Base-by-base conservation (phyloP, 2,888 invertebrate genomes). In the Epinotia ramella region DNA sequence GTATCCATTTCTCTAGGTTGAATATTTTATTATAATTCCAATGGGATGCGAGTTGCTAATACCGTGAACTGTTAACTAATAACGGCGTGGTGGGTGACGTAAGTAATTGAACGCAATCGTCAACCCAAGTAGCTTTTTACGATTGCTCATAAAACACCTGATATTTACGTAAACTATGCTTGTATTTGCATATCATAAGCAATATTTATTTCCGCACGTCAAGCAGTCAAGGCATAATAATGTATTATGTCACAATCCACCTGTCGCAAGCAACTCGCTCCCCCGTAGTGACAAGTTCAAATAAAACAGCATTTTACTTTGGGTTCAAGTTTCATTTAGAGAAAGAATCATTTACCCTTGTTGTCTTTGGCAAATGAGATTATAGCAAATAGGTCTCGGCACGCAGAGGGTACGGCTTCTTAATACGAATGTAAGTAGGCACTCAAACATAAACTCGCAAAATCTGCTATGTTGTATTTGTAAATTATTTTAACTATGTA, bases 31-130 rank as follows among this genome's bases (percentile, higher is more conserved):
- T 68, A 18, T 44, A 40, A 20, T 18, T 46, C 24, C 28, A 7
- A n/a, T n/a, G 44, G 69, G 57, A 46, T 59, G 57, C 57, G 46
- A 59, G 57, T 59, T 65, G 66, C 78, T 57, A 65, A 76, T 60
- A 77, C 71, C 74, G 73, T 80, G 76, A 79, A 81, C 80, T 81
- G 82, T 84, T 82, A 66, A 66, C 62, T 65, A 69, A 71, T 64
- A 66, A 44, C 60, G 66, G 77, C 84, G 79, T 87, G 87, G 87
- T 80, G 80, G 87, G 87, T 79, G 80, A 73, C 80, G 69, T 87
- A 86, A 89, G 53, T 53, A 53, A n/a, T 89, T 87, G 84, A 85
- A 88, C 82, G 73, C 83, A 84, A 84, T 78, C 81, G 84, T 84
- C 85, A 28, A 84, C 72, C 70, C 72, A 66, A 18, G 40, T 40